Conservation (phyloP, 1,140 invertebrate genomes). For the Oryctes rhinoceros region DNA sequence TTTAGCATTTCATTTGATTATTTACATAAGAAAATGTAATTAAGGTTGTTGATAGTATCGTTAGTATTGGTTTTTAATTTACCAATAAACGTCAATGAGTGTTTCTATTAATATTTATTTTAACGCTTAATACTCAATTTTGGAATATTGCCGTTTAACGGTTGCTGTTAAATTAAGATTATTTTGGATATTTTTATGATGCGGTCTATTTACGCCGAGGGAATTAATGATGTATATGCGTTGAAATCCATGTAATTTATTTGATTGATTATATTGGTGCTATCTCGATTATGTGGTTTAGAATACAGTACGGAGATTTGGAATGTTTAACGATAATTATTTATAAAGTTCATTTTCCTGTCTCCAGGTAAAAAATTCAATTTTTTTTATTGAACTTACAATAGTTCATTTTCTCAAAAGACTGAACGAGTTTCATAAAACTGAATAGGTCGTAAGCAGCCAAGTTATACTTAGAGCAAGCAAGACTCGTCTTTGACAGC, state of each 20-base stretch:
- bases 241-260: slow-evolving; percentile 16
- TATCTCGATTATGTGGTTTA: neutral
- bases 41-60: neutral
- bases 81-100: slow-evolving; percentile 9
- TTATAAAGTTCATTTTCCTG: too few species aligned
- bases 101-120: neutral
- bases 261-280: neutral
- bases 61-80: neutral
- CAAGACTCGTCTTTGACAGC: too few species aligned
- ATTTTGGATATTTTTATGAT: slow-evolving; percentile 27
- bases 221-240: neutral
- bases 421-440: too few species aligned
- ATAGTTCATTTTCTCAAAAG: too few species aligned
- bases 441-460: too few species aligned
- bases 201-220: neutral
- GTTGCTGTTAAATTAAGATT: slow-evolving; percentile 12
- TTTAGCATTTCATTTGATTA: neutral
- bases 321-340: too few species aligned
- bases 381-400: too few species aligned
- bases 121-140: slow-evolving; percentile 14
- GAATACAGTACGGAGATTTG: too few species aligned
- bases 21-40: neutral
- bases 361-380: too few species aligned
- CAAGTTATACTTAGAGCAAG: too few species aligned
- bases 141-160: slow-evolving; percentile 2